A percentile compares a stretch with the other conserved stretches of the same genome.
These are phyloP conservation scores for Egretta garzetta DNA, from an alignment of 2,113 vertebrate species.

Conservation along the genomic window DNA sequence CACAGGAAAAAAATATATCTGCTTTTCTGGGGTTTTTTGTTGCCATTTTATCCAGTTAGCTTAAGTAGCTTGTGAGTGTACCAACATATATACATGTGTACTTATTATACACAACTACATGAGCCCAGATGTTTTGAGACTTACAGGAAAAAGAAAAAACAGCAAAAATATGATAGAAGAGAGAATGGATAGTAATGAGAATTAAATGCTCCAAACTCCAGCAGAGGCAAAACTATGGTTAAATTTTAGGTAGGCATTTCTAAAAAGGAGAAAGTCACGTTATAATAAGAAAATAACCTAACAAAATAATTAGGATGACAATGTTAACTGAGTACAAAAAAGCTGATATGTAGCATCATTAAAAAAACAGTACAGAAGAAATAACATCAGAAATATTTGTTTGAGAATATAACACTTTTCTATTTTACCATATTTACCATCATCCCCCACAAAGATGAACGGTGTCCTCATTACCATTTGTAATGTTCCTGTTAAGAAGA, in stretches of 20 bases:
- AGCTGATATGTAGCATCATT: background rate
- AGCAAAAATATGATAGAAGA: background rate
- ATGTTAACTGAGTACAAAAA: background rate
- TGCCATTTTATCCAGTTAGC: background rate
- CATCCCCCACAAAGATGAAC: background rate
- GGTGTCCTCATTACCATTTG: slow-evolving; percentile 65
- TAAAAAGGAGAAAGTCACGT: background rate
- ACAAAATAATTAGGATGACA: background rate
- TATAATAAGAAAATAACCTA: background rate
- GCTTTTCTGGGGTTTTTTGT: accelerated
- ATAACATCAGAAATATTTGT: background rate
- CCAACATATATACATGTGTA: accelerated
- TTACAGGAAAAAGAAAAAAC: background rate
- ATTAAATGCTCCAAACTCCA: background rate
- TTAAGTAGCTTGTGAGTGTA: background rate
- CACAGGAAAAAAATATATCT: background rate
- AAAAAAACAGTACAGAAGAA: background rate
- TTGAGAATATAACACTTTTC: background rate
- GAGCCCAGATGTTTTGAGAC: background rate
- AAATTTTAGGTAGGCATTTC: background rate
- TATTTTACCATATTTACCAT: slow-evolving; percentile 16
- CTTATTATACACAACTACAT: background rate
- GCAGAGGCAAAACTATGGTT: background rate
- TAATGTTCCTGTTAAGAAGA: slow-evolving; percentile 62
- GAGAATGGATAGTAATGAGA: background rate